Base-by-base conservation (phyloP, 2,113 vertebrate species). In the Mustela nigripes region DNA sequence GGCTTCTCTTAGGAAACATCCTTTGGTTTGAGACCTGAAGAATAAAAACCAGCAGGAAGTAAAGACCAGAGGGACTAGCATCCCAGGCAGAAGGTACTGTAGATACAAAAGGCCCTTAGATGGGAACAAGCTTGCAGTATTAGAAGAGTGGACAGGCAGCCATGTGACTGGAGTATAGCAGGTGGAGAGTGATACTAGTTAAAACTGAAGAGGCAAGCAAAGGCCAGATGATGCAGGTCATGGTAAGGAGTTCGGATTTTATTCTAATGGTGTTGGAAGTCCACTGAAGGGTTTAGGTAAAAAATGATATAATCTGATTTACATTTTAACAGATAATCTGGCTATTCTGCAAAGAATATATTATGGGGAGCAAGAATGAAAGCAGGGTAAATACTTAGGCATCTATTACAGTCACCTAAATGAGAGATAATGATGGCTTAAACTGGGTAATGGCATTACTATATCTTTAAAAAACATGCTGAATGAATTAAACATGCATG, bases 291-390 rank as follows among this genome's bases (percentile, higher is more conserved):
- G 28, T 87, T 86, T 82, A 88, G 93, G 11, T 79, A 33, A 18
- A 65, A 36, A 96, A 21, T 78, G 82, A 74, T 95, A 67, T 60
- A 39, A 89, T 94, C 53, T 93, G 67, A 78, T 93, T 93, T 82
- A 16, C 16, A 60, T 76, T 96, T 91, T 84, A 85, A 84, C 42
- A 88, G 60, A 84, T 87, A 28, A 67, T 33, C 50, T 85, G 74
- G n/a, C 11, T 86, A 56, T 82, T 94, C n/a, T 92, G 2, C 91
- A 80, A 63, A 95, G 50, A 89, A 82, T 7, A 22, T 33, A 91
- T 73, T 91, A 2, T 45, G 16, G 63, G 56, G 33, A 21, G 16
- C 22, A 92, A 95, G 18, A 94, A 95, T 92, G n/a, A 94, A 95
- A 90, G 56, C 7, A 36, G 50, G 79, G 36, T 88, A 88, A 89